Percentiles rank a stretch among this genome's conserved stretches.
Conservation (phyloP, 2,113 vertebrate species). For the Scomber scombrus region DNA sequence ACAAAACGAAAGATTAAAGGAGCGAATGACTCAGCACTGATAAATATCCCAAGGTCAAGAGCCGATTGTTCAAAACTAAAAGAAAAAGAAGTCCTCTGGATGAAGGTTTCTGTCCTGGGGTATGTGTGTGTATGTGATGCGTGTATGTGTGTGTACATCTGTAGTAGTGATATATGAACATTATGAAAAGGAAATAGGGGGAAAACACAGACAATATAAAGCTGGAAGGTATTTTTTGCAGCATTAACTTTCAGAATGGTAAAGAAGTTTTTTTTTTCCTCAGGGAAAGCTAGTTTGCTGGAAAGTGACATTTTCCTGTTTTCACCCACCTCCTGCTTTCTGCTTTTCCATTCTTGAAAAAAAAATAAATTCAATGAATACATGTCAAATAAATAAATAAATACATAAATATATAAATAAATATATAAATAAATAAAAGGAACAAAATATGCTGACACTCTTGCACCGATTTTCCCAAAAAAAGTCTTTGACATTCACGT, state of each 20-base stretch:
- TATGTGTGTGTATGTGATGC: not conserved
- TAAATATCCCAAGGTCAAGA: not conserved
- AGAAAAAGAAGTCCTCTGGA: not conserved
- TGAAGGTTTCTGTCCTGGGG: not conserved
- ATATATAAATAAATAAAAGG: slow-evolving; percentile 64
- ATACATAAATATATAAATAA: slow-evolving; percentile 54
- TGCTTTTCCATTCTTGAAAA: not conserved
- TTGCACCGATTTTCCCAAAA: slow-evolving; percentile 31
- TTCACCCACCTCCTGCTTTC: slow-evolving; percentile 1
- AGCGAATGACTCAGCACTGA: slow-evolving; percentile 12
- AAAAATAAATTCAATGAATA: slow-evolving; percentile 19
- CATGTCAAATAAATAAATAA: slow-evolving; percentile 51
- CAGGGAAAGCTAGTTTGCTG: slow-evolving; percentile 8
- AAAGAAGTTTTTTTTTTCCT: slow-evolving; percentile 22
- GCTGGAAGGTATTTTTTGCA: slow-evolving; percentile 53
- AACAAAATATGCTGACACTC: slow-evolving; percentile 56
- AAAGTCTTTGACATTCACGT: slow-evolving; percentile 73
- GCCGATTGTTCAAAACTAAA: not conserved
- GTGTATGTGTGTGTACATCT: slow-evolving; percentile 19
- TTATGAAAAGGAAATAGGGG: not conserved
- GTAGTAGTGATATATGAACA: slow-evolving; percentile 15
- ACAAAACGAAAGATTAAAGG: not conserved
- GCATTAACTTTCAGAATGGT: slow-evolving; percentile 48
- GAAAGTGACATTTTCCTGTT: slow-evolving; percentile 13
- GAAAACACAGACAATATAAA: slow-evolving; percentile 35